Evolutionary conservation across 2,113 vertebrate genomes (phyloP).

Genomic region (Triplophysa siluroides): DNA sequence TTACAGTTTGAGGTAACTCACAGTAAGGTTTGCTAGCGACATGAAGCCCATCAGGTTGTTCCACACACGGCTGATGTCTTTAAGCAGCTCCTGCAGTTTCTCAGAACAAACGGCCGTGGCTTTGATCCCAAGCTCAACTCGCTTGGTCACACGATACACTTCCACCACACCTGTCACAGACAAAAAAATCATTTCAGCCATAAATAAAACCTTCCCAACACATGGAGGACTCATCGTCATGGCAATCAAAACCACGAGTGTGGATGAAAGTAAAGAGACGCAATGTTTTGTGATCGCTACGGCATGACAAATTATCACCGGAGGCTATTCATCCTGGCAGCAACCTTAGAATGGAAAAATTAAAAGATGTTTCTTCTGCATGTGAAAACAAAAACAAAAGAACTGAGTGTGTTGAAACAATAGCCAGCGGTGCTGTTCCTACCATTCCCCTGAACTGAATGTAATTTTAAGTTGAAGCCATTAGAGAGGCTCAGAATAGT

Average conservation of each 20-base stretch:
- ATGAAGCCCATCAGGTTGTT: conserved; percentile 98
- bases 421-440: neutral
- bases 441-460: conserved; percentile 8
- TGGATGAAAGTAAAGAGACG: neutral
- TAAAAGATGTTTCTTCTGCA: neutral
- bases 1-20: conserved; percentile 66
- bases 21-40: conserved; percentile 91
- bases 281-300: neutral
- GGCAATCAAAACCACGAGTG: neutral
- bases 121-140: conserved; percentile 96
- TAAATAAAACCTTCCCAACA: neutral
- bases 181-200: neutral
- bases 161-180: conserved; percentile 89
- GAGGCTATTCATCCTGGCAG: neutral
- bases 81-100: conserved; percentile 92
- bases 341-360: neutral
- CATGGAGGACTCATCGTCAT: neutral
- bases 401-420: neutral
- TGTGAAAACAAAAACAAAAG: neutral
- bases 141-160: conserved; percentile 91
- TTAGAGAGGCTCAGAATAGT: neutral
- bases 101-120: conserved; percentile 94
- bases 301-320: neutral
- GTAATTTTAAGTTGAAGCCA: conserved; percentile 2
- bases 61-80: conserved; percentile 95